These are phyloP conservation scores for Platerodrilus igneus DNA, from an alignment of 2,888 invertebrate species.

Conservation along the genomic window DNA sequence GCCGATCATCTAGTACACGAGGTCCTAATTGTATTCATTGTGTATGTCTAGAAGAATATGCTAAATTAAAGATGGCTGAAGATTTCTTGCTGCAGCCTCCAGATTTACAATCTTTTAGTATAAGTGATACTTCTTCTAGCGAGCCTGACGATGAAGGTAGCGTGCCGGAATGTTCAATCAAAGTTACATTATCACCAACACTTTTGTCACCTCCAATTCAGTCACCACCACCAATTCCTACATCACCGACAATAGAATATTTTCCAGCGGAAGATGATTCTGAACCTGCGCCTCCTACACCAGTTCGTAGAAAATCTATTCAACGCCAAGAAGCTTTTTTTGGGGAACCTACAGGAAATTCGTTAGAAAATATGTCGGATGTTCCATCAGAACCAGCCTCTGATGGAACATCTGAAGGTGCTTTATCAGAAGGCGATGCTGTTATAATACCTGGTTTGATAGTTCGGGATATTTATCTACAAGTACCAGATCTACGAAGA, in stretches of 20 bases:
- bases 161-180: conserved; percentile 55
- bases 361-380: conserved; percentile 64
- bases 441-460: conserved; percentile 41
- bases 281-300: conserved; percentile 37
- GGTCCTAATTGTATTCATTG: conserved; percentile 74
- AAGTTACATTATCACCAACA: conserved; percentile 60
- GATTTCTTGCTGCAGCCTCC: conserved; percentile 44
- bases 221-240: conserved; percentile 43
- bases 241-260: conserved; percentile 56
- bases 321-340: conserved; percentile 80
- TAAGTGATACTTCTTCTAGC: conserved; percentile 52
- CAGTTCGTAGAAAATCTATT: conserved; percentile 63
- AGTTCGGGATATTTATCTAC: conserved; percentile 51
- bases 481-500: conserved; percentile 77
- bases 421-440: conserved; percentile 37
- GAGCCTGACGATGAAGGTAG: conserved; percentile 45
- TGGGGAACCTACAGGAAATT: conserved; percentile 67
- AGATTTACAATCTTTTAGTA: conserved; percentile 43
- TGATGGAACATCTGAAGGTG: conserved; percentile 43
- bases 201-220: conserved; percentile 50
- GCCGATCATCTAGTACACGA: conserved; percentile 61
- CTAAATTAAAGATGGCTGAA: conserved; percentile 51
- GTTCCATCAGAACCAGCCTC: conserved; percentile 45
- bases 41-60: conserved; percentile 70
- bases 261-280: conserved; percentile 48